These are phyloP conservation scores for Willisornis vidua DNA, from an alignment of 2,113 vertebrate species.

Conservation along the genomic window DNA sequence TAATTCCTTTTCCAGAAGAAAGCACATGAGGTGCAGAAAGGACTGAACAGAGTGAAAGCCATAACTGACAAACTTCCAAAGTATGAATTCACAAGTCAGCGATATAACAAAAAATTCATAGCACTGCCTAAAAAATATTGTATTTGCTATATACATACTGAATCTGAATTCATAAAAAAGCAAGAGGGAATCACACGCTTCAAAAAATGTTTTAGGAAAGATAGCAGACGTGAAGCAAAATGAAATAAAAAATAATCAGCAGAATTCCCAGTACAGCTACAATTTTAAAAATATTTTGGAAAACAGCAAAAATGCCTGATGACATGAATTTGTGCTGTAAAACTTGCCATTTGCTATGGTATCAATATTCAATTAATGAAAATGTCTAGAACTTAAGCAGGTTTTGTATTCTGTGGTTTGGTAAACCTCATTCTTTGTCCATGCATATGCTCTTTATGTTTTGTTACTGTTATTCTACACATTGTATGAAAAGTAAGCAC, in stretches of 20 bases:
- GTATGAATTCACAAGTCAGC: not conserved
- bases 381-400: not conserved
- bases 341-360: not conserved
- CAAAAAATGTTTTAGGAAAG: not conserved
- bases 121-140: not conserved
- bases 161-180: not conserved
- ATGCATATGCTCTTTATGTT: not conserved
- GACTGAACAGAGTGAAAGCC: not conserved
- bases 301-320: not conserved
- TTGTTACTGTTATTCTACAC: not conserved
- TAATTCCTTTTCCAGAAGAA: not conserved
- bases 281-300: not conserved
- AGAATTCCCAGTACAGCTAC: not conserved
- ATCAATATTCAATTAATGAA: not conserved
- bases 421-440: not conserved
- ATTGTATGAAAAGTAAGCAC: not conserved
- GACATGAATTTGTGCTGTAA: not conserved
- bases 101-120: not conserved
- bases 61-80: not conserved
- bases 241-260: not conserved
- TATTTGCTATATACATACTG: not conserved
- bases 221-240: not conserved
- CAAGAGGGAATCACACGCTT: not conserved
- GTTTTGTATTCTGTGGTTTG: not conserved
- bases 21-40: not conserved